Evolutionary conservation across 2,888 invertebrate species (phyloP), one percentile per base, ranked within the genome.

Genomic region (Capitulum mitella): DNA sequence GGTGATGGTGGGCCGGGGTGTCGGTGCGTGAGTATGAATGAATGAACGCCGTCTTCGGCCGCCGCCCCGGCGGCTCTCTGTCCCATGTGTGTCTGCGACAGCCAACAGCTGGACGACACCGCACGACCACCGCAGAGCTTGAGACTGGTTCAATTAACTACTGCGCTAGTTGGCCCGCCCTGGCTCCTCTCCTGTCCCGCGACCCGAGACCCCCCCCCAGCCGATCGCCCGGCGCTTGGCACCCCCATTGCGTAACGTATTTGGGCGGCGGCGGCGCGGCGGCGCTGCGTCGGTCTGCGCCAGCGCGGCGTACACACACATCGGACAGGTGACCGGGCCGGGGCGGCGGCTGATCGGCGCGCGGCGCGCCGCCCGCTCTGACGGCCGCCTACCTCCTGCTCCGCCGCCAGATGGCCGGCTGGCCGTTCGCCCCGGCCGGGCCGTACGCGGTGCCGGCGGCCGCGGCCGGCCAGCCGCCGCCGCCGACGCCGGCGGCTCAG

Each of bases 361-460:
- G n/a, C 58, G 58, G 58, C 29, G 3, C 40, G 37, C 14, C 37
- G 14, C 1, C 64, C 34, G 34, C 64, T 29, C 70, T 70, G 37
- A 40, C 70, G 70, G n/a, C 70, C 37, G 70, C 26, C 70, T 58
- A 40, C n/a, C 64, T 19, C 34, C 37, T 29, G 70, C 37, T 29
- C 40, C 29, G 70, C 70, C 70, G 70, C 70, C 70, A 70, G 70
- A 70, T 70, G 70, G 37, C 12, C 70, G 70, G 40, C 70, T 70
- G 70, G 70, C 70, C 70, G 37, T 70, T 40, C 70, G 70, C 70
- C 37, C 70, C 70, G 70, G 70, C 40, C 22, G 70, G 37, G 70
- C 70, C 70, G 70, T 40, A 40, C 70, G 70, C 70, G 29, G 26
- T 26, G 70, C 26, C 70, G 37, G 70, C 29, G 37, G 29, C 10